Conservation (phyloP, 2,113 vertebrate species). For the Hippocampus comes region DNA sequence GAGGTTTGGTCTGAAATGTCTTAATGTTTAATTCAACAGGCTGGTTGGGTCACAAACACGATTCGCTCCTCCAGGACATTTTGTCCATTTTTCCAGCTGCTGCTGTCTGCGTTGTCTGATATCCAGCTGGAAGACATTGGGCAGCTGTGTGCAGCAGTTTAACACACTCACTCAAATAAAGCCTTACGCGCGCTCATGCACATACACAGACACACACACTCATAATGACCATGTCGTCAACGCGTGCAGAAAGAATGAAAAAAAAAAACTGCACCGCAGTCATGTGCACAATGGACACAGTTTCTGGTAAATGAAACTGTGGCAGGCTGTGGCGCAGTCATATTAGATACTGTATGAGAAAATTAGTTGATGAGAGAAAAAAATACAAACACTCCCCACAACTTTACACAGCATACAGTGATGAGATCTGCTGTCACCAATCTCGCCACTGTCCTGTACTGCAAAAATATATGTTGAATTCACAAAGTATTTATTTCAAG, state of each 20-base stretch:
- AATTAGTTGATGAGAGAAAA: slow-evolving; percentile 10
- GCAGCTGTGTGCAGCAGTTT: slow-evolving; percentile 58
- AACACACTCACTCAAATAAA: slow-evolving; percentile 40
- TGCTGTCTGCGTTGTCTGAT: slow-evolving; percentile 58
- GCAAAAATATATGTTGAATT: neutral
- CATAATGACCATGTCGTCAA: slow-evolving; percentile 29
- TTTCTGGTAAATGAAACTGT: slow-evolving; percentile 32
- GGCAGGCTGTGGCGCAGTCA: slow-evolving; percentile 15
- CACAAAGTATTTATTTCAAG: neutral
- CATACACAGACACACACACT: slow-evolving; percentile 10
- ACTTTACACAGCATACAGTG: neutral
- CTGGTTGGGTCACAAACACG: slow-evolving; percentile 28
- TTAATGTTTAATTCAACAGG: slow-evolving; percentile 32
- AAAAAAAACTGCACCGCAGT: slow-evolving; percentile 13
- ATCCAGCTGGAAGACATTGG: slow-evolving; percentile 61
- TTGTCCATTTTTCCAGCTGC: slow-evolving; percentile 69
- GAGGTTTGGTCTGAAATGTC: slow-evolving; percentile 26
- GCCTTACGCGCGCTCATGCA: slow-evolving; percentile 6
- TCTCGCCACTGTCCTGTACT: neutral
- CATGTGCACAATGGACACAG: slow-evolving; percentile 16
- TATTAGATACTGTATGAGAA: slow-evolving; percentile 21
- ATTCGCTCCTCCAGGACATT: slow-evolving; percentile 59
- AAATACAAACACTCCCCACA: neutral
- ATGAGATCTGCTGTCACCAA: neutral
- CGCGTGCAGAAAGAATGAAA: slow-evolving; percentile 13